phyloP scores from a whole-genome alignment of 1,140 invertebrate species.

The Chironomus striatipennis region DNA sequence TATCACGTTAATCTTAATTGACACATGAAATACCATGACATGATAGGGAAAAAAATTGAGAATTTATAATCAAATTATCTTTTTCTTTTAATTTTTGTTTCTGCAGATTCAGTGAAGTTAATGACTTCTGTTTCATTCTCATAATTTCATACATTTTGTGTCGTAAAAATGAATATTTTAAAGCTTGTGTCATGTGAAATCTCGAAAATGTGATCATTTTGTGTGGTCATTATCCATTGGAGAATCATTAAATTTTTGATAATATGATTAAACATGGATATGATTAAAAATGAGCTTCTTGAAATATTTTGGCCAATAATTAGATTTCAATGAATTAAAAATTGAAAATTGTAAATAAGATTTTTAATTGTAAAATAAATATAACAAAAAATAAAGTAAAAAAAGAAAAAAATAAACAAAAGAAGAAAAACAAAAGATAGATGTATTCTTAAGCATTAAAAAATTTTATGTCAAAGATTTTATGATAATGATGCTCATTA shows the following conservation, averaged over 20 bases:
- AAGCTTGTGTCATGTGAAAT: background rate
- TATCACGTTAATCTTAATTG: too few species aligned
- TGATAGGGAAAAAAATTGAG: background rate
- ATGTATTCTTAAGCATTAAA: too few species aligned
- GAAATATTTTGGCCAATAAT: too few species aligned
- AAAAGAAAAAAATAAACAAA: too few species aligned
- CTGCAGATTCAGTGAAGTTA: background rate
- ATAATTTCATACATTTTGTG: background rate
- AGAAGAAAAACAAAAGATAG: too few species aligned
- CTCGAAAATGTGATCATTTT: conserved; percentile 10
- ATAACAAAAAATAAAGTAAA: too few species aligned
- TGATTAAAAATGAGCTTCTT: too few species aligned
- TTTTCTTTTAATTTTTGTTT: background rate
- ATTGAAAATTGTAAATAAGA: too few species aligned
- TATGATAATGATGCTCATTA: too few species aligned
- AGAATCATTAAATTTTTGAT: conserved; percentile 9
- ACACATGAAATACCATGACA: background rate
- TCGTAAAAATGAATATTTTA: conserved; percentile 20
- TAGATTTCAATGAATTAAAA: too few species aligned
- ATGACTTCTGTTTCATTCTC: background rate
- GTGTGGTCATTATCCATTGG: conserved; percentile 20
- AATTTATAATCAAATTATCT: background rate
- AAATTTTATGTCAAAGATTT: too few species aligned
- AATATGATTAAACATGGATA: background rate
- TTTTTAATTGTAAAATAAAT: too few species aligned